Base-by-base conservation (phyloP, 2,797 vertebrate species). In the Esox lucius region DNA sequence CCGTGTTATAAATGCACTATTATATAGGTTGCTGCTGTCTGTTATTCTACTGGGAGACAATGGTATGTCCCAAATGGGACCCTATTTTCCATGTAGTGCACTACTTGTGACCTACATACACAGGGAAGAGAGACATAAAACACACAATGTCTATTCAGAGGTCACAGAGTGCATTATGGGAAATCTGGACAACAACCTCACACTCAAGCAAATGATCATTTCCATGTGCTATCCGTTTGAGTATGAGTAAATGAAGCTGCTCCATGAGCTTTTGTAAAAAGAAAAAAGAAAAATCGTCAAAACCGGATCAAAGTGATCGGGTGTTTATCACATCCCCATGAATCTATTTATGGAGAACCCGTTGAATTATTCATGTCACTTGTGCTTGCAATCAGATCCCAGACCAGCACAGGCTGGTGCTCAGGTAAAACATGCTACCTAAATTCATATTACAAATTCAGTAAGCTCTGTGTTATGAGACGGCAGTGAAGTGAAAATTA, bases 311-410 rank as follows among this genome's bases (percentile, higher is more conserved):
- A 86, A 86, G 84, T 42, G 16, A n/a, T 3, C 35, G n/a, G 19
- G 19, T 59, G 73, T 61, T 70, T 78, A 53, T 12, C 46, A 7
- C 83, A 76, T 66, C 71, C 70, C 71, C 79, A 75, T 80, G 78
- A 77, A 83, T 88, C 84, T 88, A 89, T 89, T 88, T 86, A 74
- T 78, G 83, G 81, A 78, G 77, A 13, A 48, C 66, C 24, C 33
- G 33, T 61, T 87, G 81, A 89, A 88, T 90, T 86, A 91, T 91
- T 88, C 80, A 89, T 84, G 46, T 73, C 9, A 53, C 49, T 76
- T 64, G 75, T 74, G 64, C 39, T 49, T 53, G 15, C 72, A 67
- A 24, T 11, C n/a, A 72, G 76, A 78, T 77, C 86, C 86, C 71
- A 81, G 49, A 56, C n/a, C 53, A 56, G 79, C 82, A 76, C 77